These are phyloP conservation scores for Umimayanthus chanpuru DNA, from an alignment of 92 coral and sea anemone species.

Conservation along the genomic window DNA sequence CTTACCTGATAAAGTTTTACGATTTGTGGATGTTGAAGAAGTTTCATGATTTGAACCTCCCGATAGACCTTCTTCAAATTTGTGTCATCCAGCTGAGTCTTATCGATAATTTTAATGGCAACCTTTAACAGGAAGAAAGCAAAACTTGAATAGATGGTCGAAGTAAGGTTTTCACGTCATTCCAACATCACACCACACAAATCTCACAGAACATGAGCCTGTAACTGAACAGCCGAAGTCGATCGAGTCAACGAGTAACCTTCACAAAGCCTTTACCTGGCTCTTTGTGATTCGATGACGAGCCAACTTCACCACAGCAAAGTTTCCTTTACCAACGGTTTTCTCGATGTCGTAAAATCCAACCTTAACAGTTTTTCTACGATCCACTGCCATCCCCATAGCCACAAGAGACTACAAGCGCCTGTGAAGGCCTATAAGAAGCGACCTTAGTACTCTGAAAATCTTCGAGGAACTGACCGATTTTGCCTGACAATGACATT, in stretches of 20 bases:
- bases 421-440: constrained; percentile 65
- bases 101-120: constrained; percentile 99
- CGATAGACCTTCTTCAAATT: constrained; percentile 97
- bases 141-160: neutral
- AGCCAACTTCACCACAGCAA: constrained; percentile 98
- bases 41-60: constrained; percentile 98
- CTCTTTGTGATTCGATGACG: constrained; percentile 95
- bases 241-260: neutral
- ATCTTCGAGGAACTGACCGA: constrained; percentile 66
- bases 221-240: neutral
- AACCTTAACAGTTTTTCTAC: constrained; percentile 87
- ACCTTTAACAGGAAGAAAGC: constrained; percentile 67
- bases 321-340: constrained; percentile 98
- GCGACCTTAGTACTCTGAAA: constrained; percentile 55
- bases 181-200: neutral
- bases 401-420: constrained; percentile 73
- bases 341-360: constrained; percentile 99
- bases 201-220: neutral
- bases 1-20: constrained; percentile 95
- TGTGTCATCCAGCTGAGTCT: constrained; percentile 95
- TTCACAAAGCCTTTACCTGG: constrained; percentile 68
- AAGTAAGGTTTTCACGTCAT: neutral
- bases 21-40: constrained; percentile 92
- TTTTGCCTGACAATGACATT: constrained; percentile 81
- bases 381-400: constrained; percentile 95